Evolutionary conservation across 23 tunicate species (phyloP).

Genomic region (Styela plicata): DNA sequence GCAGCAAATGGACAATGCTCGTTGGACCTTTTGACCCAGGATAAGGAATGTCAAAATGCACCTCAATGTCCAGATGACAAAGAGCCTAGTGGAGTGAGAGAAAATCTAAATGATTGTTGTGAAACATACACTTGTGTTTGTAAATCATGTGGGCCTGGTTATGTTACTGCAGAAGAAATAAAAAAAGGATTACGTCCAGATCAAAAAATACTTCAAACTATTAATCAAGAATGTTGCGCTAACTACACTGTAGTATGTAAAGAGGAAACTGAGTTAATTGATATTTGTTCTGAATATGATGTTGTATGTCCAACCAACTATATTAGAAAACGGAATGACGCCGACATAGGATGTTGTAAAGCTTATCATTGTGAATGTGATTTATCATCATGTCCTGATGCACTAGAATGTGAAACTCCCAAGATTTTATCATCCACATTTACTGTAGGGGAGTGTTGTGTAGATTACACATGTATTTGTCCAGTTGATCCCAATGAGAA

Average conservation of each 20-base stretch:
- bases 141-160: conserved; percentile 32
- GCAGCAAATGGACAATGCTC: not conserved
- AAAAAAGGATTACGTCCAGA: conserved; percentile 2
- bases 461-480: conserved; percentile 26
- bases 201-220: conserved; percentile 12
- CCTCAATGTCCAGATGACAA: not conserved
- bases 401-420: conserved; percentile 29
- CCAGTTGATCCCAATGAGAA: conserved; percentile 28
- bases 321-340: not conserved
- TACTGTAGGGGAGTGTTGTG: conserved; percentile 24
- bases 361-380: conserved; percentile 33
- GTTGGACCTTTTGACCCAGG: not conserved
- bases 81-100: not conserved
- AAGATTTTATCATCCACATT: not conserved
- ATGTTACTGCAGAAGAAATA: conserved; percentile 8
- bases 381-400: conserved; percentile 3
- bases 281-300: conserved; percentile 10
- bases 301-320: conserved; percentile 22
- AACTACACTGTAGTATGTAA: conserved; percentile 36
- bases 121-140: conserved; percentile 22
- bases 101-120: conserved; percentile 27
- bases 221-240: conserved; percentile 28
- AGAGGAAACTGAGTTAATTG: not conserved
- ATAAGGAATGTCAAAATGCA: not conserved
- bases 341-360: conserved; percentile 35